Percentiles rank a stretch among this genome's conserved stretches.
These are phyloP conservation scores for Ormyrus rosae DNA, from an alignment of 2,888 invertebrate genomes.

Conservation along the genomic window DNA sequence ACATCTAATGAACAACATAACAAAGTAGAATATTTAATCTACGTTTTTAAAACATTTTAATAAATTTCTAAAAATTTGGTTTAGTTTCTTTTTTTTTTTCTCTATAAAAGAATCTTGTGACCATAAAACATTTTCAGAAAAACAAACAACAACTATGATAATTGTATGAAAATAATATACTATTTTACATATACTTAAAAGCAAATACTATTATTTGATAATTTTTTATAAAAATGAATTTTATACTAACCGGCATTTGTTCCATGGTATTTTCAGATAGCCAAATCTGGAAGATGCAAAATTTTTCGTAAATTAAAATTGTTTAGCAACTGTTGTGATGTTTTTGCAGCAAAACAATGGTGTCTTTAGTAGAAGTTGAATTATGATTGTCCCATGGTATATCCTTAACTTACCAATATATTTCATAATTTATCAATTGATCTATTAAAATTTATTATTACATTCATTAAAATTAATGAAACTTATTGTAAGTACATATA, in stretches of 20 bases:
- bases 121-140: no score
- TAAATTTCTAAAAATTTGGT: background rate
- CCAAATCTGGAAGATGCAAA: conserved; percentile 83
- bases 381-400: conserved; percentile 16
- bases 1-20: conserved; percentile 82
- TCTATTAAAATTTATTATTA: conserved; percentile 20
- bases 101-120: no score
- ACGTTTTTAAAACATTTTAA: background rate
- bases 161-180: background rate
- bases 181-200: background rate
- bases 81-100: no score
- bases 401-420: background rate
- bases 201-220: background rate
- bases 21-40: background rate
- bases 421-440: conserved; percentile 9
- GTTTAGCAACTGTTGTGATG: conserved; percentile 8
- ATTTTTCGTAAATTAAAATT: conserved; percentile 56
- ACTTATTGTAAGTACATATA: no score
- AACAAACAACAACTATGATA: no score
- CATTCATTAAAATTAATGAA: background rate
- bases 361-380: conserved; percentile 21
- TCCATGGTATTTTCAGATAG: conserved; percentile 84
- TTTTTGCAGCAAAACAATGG: conserved; percentile 32
- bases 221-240: background rate
- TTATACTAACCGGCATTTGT: conserved; percentile 87